Conservation (phyloP, 2,113 vertebrate species). For the Capricornis sumatraensis region DNA sequence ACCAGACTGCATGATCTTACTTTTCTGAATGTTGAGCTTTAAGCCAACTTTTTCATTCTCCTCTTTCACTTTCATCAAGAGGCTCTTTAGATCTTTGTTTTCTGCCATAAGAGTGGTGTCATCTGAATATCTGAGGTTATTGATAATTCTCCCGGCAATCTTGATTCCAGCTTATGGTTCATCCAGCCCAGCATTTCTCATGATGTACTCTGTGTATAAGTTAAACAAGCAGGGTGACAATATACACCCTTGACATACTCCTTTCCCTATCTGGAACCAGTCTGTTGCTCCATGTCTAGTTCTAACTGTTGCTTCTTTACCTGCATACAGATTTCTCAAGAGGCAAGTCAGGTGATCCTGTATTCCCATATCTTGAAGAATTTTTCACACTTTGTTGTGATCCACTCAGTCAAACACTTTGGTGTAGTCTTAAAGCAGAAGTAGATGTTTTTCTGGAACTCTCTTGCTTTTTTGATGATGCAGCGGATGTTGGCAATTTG, state of each 20-base stretch:
- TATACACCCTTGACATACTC: background rate
- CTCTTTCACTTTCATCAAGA: background rate
- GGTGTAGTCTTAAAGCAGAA: background rate
- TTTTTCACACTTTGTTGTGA: background rate
- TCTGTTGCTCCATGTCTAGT: background rate
- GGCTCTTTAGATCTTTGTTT: background rate
- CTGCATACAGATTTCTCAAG: background rate
- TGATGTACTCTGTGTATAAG: background rate
- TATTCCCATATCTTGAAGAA: background rate
- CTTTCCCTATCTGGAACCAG: background rate
- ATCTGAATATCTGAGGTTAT: background rate
- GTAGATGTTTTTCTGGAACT: background rate
- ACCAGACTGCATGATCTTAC: background rate
- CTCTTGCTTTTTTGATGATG: background rate
- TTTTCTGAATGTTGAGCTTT: background rate
- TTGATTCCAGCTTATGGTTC: background rate
- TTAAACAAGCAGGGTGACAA: background rate
- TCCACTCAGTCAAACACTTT: background rate
- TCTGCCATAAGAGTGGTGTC: background rate
- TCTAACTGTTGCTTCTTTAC: background rate
- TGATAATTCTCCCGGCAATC: background rate
- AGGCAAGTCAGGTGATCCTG: background rate
- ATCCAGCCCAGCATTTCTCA: background rate
- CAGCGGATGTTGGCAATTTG: background rate
- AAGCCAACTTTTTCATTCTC: background rate